A percentile compares a stretch with the other conserved stretches of the same genome.
Evolutionary conservation across 2,888 invertebrate genomes (phyloP).

Genomic region (Harpalus rufipes): DNA sequence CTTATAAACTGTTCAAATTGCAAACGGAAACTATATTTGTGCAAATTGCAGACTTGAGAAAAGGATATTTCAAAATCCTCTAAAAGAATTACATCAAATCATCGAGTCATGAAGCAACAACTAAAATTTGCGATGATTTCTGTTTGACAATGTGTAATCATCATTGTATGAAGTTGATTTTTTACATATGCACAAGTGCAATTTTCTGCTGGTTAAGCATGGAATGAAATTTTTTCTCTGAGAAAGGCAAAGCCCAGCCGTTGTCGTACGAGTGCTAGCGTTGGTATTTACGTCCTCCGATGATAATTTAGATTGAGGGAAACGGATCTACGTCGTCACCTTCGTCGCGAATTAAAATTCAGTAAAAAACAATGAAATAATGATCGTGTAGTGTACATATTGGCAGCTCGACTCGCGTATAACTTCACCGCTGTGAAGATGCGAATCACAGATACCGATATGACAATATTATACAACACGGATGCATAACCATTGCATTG

Average conservation of each 20-base stretch:
- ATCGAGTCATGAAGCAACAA: not conserved
- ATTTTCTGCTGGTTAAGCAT: not conserved
- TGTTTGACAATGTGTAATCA: not conserved
- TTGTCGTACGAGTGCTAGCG: not conserved
- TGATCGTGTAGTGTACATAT: constrained; percentile 56
- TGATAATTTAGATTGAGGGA: constrained; percentile 65
- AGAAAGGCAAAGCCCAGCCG: not conserved
- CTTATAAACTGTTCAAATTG: too few species aligned
- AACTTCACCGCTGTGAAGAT: constrained; percentile 60
- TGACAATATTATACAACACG: constrained; percentile 65
- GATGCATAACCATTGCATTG: constrained; percentile 39
- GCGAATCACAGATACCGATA: constrained; percentile 65
- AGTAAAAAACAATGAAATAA: constrained; percentile 65
- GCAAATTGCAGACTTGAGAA: not conserved
- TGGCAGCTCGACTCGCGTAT: constrained; percentile 55
- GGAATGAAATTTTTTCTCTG: constrained; percentile 8
- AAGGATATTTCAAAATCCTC: not conserved
- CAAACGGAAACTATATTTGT: not conserved
- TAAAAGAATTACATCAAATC: not conserved
- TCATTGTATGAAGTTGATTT: not conserved
- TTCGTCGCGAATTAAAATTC: constrained; percentile 68
- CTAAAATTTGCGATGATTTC: not conserved
- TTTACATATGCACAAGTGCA: not conserved
- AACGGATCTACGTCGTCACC: constrained; percentile 66
- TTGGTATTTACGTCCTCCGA: constrained; percentile 55